Evolutionary conservation across 2,888 invertebrate genomes (phyloP).

Genomic region (Bugula neritina): DNA sequence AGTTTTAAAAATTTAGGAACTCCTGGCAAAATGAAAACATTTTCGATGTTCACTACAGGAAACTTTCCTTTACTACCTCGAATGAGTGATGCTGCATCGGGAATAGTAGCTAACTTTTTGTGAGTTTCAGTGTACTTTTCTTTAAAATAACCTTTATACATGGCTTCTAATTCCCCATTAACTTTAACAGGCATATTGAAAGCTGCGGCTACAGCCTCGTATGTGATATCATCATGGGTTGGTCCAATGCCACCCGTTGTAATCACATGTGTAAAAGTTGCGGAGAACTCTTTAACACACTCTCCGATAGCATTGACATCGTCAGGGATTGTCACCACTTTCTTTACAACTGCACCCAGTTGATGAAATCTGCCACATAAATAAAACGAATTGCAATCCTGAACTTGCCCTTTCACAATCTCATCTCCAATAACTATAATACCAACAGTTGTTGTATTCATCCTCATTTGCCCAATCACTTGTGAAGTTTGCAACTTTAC

Average conservation of each 20-base stretch:
- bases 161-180: slow-evolving; percentile 51
- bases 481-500: too few species aligned
- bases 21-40: slow-evolving; percentile 68
- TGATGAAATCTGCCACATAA: slow-evolving; percentile 61
- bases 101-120: slow-evolving; percentile 46
- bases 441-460: background rate
- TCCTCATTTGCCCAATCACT: too few species aligned
- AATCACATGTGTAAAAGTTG: slow-evolving; percentile 62
- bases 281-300: slow-evolving; percentile 63
- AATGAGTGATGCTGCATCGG: slow-evolving; percentile 40
- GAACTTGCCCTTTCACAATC: slow-evolving; percentile 66
- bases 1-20: slow-evolving; percentile 60
- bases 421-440: slow-evolving; percentile 68
- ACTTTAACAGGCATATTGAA: slow-evolving; percentile 51
- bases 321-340: slow-evolving; percentile 62
- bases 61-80: background rate
- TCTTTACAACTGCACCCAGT: slow-evolving; percentile 62
- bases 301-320: slow-evolving; percentile 61
- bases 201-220: slow-evolving; percentile 60
- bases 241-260: slow-evolving; percentile 74
- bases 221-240: slow-evolving; percentile 72
- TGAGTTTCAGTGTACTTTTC: slow-evolving; percentile 14
- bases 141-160: slow-evolving; percentile 50
- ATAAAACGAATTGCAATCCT: slow-evolving; percentile 66
- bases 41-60: slow-evolving; percentile 57